These are phyloP conservation scores for Gavialis gangeticus DNA, from an alignment of 2,113 vertebrate species.

Conservation along the genomic window DNA sequence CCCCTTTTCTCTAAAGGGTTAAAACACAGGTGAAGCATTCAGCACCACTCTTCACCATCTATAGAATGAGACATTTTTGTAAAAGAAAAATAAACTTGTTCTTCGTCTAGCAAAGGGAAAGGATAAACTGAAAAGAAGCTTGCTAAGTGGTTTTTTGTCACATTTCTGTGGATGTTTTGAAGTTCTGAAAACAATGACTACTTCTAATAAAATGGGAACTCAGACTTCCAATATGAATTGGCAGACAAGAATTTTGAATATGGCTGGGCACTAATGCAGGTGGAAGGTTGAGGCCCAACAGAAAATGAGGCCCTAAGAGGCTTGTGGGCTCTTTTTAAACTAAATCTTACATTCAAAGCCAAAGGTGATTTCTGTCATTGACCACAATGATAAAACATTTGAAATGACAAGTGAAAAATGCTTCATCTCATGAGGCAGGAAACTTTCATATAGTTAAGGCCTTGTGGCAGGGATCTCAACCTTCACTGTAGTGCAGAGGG, in stretches of 20 bases:
- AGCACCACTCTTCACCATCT: background rate
- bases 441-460: conserved; percentile 28
- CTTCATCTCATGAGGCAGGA: conserved; percentile 35
- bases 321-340: background rate
- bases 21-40: background rate
- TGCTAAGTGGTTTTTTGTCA: background rate
- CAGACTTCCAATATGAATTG: background rate
- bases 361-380: background rate
- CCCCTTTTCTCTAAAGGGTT: accelerated
- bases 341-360: background rate
- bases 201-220: background rate
- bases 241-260: background rate
- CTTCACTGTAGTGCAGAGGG: accelerated
- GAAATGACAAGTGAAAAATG: conserved; percentile 44
- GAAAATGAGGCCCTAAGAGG: background rate
- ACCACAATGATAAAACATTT: background rate
- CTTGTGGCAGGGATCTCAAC: conserved; percentile 44
- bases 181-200: background rate
- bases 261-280: background rate
- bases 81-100: too few relatives aligned
- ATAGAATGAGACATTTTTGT: background rate
- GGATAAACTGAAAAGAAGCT: background rate
- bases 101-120: too few relatives aligned
- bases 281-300: background rate
- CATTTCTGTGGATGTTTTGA: background rate